Evolutionary conservation across 2,888 invertebrate genomes (phyloP).

Genomic region (Pterobdella sp.): DNA sequence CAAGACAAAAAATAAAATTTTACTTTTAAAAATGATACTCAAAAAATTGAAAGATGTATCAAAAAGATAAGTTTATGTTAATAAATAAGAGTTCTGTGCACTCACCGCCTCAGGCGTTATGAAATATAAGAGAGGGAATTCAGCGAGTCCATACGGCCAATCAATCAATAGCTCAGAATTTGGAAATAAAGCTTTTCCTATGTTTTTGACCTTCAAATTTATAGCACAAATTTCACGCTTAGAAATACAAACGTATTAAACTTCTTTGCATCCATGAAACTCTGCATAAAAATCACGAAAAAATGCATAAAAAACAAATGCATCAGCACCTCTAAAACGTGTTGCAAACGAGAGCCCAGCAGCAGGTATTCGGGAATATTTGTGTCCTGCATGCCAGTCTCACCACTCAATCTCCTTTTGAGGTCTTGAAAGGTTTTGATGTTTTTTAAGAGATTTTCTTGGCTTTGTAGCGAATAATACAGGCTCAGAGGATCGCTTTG

Average conservation of each 20-base stretch:
- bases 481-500: too few relatives aligned
- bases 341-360: constrained; percentile 8
- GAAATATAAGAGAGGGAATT: constrained; percentile 11
- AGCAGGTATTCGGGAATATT: background rate
- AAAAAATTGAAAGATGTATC: too few relatives aligned
- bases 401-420: too few relatives aligned
- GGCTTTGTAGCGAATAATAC: background rate
- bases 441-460: background rate
- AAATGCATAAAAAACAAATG: background rate
- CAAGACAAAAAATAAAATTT: too few relatives aligned
- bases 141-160: constrained; percentile 12
- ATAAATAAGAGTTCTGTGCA: too few relatives aligned
- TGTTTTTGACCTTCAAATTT: constrained; percentile 24
- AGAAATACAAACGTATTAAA: background rate
- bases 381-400: background rate
- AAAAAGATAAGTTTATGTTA: too few relatives aligned
- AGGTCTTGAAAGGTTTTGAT: background rate
- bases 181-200: constrained; percentile 2
- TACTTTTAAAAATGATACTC: too few relatives aligned
- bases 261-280: background rate
- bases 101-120: background rate
- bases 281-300: background rate
- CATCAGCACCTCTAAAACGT: constrained; percentile 19
- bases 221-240: background rate
- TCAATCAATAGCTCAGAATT: constrained; percentile 2